phyloP scores from a whole-genome alignment of 2,888 invertebrate species.

The Hypsopygia costalis region DNA sequence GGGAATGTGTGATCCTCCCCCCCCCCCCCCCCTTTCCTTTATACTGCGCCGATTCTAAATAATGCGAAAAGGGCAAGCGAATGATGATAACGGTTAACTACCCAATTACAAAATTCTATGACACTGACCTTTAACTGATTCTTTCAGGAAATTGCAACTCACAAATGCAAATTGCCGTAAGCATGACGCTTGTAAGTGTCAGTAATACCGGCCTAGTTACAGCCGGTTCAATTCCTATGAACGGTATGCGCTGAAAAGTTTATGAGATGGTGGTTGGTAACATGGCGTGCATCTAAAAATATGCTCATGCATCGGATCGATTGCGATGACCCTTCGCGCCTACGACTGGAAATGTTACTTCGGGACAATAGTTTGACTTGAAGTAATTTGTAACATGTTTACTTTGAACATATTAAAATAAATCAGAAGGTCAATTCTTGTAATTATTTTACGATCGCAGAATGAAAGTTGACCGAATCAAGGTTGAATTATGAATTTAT shows the following conservation, averaged over 20 bases:
- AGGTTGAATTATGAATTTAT: too few species aligned
- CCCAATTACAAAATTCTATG: too few species aligned
- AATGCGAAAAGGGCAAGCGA: too few species aligned
- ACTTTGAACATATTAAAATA: too few species aligned
- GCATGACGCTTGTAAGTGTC: background rate
- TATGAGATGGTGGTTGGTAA: constrained; percentile 51
- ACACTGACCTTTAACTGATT: background rate
- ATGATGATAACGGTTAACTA: too few species aligned
- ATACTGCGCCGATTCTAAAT: too few species aligned
- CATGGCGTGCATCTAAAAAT: constrained; percentile 69
- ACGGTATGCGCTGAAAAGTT: constrained; percentile 51
- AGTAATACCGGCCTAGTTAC: constrained; percentile 25
- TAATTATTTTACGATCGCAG: too few species aligned
- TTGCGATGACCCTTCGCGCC: constrained; percentile 42
- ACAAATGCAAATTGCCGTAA: background rate
- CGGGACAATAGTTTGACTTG: background rate
- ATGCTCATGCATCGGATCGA: constrained; percentile 56
- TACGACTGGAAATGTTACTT: constrained; percentile 28
- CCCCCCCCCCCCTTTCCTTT: too few species aligned
- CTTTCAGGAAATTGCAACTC: background rate
- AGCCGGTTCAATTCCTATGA: constrained; percentile 37
- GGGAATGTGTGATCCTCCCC: too few species aligned
- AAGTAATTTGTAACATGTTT: too few species aligned
- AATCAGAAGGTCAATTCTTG: too few species aligned
- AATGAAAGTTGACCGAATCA: too few species aligned